These are phyloP conservation scores for Chymomyza fuscimana DNA, from an alignment of 2,888 invertebrate species.

Conservation along the genomic window DNA sequence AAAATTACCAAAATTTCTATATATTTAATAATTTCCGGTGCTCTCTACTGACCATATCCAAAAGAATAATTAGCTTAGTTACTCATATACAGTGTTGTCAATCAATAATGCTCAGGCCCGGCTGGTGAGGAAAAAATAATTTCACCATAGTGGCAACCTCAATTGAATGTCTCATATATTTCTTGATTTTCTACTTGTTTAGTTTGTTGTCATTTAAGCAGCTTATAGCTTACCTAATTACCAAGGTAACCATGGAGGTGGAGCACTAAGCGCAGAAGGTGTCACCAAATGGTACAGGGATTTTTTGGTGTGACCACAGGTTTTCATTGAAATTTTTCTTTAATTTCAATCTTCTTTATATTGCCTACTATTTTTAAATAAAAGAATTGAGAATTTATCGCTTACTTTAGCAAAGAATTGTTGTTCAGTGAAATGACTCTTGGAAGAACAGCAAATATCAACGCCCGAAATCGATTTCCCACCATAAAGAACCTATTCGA, in stretches of 20 bases:
- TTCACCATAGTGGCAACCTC: not conserved
- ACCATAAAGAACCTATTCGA: too few species aligned
- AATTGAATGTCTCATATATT: constrained; percentile 3
- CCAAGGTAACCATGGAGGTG: constrained; percentile 47
- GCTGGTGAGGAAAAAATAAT: not conserved
- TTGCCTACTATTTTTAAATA: too few species aligned
- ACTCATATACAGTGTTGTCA: not conserved
- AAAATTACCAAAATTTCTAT: not conserved
- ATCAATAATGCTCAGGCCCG: not conserved
- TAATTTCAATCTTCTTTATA: too few species aligned
- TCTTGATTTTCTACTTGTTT: constrained; percentile 23
- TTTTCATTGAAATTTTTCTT: too few species aligned
- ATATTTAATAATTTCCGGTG: not conserved
- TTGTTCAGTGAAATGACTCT: too few species aligned
- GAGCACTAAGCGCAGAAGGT: constrained; percentile 32
- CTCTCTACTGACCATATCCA: not conserved
- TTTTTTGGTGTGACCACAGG: too few species aligned
- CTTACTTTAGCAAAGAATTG: too few species aligned
- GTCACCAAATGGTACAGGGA: not conserved
- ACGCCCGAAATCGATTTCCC: too few species aligned
- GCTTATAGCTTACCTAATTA: constrained; percentile 69
- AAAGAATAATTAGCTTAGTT: not conserved
- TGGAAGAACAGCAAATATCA: too few species aligned
- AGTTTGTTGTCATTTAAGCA: constrained; percentile 55
- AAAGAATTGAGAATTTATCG: too few species aligned